These are phyloP conservation scores for Calephelis perditalis DNA, from an alignment of 2,888 invertebrate genomes.

Conservation along the genomic window DNA sequence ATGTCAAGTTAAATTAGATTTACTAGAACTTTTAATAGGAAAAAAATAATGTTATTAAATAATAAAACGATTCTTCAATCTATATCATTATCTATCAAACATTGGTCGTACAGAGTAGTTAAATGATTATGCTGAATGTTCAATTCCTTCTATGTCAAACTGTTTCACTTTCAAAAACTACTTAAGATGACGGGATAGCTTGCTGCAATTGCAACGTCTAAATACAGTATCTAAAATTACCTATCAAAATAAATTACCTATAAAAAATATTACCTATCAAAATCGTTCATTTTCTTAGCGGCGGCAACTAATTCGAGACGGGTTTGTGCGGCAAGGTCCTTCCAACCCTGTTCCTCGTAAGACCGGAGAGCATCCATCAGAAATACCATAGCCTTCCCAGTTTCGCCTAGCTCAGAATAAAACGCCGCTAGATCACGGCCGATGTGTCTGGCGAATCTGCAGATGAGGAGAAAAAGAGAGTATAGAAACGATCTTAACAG, in stretches of 20 bases:
- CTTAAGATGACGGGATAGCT: too few species aligned
- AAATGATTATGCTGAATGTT: too few species aligned
- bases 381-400: constrained; percentile 93
- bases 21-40: too few species aligned
- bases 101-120: too few species aligned
- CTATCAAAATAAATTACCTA: constrained; percentile 86
- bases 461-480: neutral
- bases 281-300: constrained; percentile 88
- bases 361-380: constrained; percentile 91
- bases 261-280: constrained; percentile 82
- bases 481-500: too few species aligned
- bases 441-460: constrained; percentile 90
- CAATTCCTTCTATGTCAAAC: too few species aligned
- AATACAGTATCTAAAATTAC: constrained; percentile 43
- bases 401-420: constrained; percentile 91
- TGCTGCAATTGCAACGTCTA: too few species aligned
- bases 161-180: too few species aligned
- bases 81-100: too few species aligned
- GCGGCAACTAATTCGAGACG: constrained; percentile 90
- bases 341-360: constrained; percentile 93
- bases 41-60: too few species aligned
- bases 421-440: constrained; percentile 94
- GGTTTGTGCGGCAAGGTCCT: constrained; percentile 88
- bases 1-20: too few species aligned
- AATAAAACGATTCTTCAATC: too few species aligned